Evolutionary conservation across 2,113 vertebrate species (phyloP).

Genomic region (Phainopepla nitens): DNA sequence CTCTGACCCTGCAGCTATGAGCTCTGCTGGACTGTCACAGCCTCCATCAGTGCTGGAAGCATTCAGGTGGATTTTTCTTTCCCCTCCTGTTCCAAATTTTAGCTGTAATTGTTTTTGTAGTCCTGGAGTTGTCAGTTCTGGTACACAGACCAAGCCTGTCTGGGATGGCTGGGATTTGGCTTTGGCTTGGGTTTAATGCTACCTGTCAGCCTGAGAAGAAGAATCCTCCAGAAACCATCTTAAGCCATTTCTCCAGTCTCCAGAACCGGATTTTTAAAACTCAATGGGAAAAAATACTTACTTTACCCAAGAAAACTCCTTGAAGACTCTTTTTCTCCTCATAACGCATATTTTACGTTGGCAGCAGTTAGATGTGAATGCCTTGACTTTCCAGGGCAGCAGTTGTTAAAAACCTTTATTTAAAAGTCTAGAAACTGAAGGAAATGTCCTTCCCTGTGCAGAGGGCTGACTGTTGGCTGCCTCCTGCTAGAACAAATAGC

Average conservation of each 20-base stretch:
- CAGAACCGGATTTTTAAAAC: not conserved
- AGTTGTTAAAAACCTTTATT: not conserved
- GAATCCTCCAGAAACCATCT: not conserved
- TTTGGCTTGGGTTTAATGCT: not conserved
- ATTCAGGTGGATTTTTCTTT: not conserved
- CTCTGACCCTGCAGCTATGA: not conserved
- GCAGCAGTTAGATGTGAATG: not conserved
- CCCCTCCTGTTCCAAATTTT: not conserved
- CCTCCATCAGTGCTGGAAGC: not conserved
- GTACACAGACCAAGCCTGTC: accelerated
- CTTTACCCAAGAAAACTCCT: not conserved
- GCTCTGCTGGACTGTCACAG: not conserved
- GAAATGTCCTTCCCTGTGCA: not conserved
- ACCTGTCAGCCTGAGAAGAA: not conserved
- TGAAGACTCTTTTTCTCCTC: not conserved
- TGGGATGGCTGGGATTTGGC: not conserved
- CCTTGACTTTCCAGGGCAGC: not conserved
- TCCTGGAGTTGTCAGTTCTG: not conserved
- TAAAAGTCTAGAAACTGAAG: not conserved
- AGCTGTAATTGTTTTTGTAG: not conserved
- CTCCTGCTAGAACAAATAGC: not conserved
- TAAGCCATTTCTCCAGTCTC: not conserved
- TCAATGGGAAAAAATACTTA: not conserved
- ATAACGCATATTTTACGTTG: not conserved
- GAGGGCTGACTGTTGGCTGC: not conserved